A percentile compares a stretch with the other conserved stretches of the same genome.
Evolutionary conservation across 2,888 invertebrate species (phyloP).

Genomic region (Rhamphomyia laevipes): DNA sequence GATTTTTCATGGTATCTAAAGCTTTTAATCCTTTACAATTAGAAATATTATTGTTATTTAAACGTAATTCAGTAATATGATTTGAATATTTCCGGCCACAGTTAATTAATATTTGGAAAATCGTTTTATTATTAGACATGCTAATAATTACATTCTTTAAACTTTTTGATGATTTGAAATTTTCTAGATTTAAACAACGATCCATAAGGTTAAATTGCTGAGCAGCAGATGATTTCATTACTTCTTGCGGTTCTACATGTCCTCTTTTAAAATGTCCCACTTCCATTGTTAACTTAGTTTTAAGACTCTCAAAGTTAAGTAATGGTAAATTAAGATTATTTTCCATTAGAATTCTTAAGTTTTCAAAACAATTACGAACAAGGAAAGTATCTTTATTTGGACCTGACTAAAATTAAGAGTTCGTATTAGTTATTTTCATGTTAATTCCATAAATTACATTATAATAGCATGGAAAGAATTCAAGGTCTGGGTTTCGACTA

Average conservation of each 20-base stretch:
- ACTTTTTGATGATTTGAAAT: conserved; percentile 6
- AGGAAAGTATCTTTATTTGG: conserved; percentile 11
- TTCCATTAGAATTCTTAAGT: conserved; percentile 7
- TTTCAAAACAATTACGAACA: conserved; percentile 12
- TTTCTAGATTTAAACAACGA: conserved; percentile 11
- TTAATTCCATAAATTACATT: conserved; percentile 3
- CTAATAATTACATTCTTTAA: conserved; percentile 9
- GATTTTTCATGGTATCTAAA: conserved; percentile 9
- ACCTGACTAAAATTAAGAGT: conserved; percentile 2
- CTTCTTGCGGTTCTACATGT: conserved; percentile 12
- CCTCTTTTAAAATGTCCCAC: conserved; percentile 10
- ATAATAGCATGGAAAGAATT: conserved; percentile 14
- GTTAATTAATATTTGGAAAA: conserved; percentile 6
- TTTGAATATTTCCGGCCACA: conserved; percentile 7
- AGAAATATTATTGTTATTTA: conserved; percentile 10
- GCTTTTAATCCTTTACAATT: conserved; percentile 11
- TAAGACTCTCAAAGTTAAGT: conserved; percentile 1
- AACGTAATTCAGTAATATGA: conserved; percentile 9
- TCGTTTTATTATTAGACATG: conserved; percentile 6
- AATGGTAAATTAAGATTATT: conserved; percentile 7
- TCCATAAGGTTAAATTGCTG: conserved; percentile 12
- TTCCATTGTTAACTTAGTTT: conserved; percentile 11
- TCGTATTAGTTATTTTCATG: not conserved
- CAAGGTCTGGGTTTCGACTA: conserved; percentile 1
- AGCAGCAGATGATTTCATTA: conserved; percentile 2